Evolutionary conservation across 2,113 vertebrate species (phyloP).

Genomic region (Axis porcinus): DNA sequence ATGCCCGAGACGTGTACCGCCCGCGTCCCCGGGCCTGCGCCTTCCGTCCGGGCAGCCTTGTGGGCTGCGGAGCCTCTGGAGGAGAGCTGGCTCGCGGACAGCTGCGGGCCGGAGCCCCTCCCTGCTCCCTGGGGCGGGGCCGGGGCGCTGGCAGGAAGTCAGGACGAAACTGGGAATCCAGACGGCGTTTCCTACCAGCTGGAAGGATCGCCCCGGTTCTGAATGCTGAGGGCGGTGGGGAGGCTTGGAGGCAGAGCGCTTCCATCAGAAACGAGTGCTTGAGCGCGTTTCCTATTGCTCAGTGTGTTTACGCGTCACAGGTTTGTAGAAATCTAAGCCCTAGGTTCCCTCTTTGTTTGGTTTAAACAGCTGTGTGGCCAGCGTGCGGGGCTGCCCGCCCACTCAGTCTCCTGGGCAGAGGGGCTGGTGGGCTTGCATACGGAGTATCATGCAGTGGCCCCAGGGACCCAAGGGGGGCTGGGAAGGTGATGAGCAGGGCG

Average conservation of each 20-base stretch:
- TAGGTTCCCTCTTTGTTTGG: not conserved
- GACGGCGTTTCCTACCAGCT: not conserved
- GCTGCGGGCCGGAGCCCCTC: not conserved
- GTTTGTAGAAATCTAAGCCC: accelerated
- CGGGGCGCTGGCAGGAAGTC: not conserved
- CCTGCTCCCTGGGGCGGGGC: not conserved
- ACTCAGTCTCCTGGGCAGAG: not conserved
- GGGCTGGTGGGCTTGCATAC: not conserved
- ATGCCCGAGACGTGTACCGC: accelerated
- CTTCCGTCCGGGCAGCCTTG: accelerated
- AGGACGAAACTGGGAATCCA: accelerated
- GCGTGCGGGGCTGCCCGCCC: not conserved
- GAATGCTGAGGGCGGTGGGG: not conserved
- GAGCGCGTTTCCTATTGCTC: accelerated
- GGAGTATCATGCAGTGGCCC: not conserved
- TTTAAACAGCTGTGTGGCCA: not conserved
- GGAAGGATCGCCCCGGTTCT: not conserved
- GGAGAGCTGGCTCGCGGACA: not conserved
- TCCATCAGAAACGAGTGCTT: not conserved
- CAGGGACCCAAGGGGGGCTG: not conserved
- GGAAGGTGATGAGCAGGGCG: not conserved
- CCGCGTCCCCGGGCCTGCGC: accelerated
- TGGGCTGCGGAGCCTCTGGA: accelerated
- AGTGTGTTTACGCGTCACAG: accelerated
- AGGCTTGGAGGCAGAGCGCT: not conserved